phyloP scores from a whole-genome alignment of 2,113 vertebrate species.

The Cyanocitta stelleri region DNA sequence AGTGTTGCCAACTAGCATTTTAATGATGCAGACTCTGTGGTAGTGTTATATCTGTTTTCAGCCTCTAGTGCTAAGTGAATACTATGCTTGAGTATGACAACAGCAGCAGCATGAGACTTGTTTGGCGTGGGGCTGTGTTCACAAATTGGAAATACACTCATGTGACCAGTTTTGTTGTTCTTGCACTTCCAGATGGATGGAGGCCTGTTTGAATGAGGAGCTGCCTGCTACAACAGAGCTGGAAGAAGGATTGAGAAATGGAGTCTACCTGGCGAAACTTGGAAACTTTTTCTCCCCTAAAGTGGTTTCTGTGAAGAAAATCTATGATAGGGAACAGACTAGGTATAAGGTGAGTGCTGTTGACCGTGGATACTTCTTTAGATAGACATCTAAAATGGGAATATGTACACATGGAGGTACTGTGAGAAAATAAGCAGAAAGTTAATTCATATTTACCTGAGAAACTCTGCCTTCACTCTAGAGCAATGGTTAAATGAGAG shows the following conservation, averaged over 20 bases:
- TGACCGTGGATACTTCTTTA: not conserved
- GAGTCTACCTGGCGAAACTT: slow-evolving; percentile 95
- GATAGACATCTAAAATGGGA: not conserved
- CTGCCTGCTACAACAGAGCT: slow-evolving; percentile 94
- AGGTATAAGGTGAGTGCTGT: slow-evolving; percentile 85
- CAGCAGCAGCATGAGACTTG: not conserved
- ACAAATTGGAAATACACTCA: not conserved
- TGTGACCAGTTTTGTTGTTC: not conserved
- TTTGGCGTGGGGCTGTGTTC: not conserved
- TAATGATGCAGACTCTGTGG: not conserved
- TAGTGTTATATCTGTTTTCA: not conserved
- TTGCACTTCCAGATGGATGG: slow-evolving; percentile 87
- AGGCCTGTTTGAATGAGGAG: slow-evolving; percentile 93
- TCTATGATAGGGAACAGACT: slow-evolving; percentile 95
- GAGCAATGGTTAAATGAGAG: not conserved
- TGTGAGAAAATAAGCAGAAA: not conserved
- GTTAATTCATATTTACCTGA: not conserved
- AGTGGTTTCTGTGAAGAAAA: slow-evolving; percentile 95
- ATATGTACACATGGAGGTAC: not conserved
- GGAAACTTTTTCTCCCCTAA: slow-evolving; percentile 95
- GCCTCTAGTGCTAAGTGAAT: not conserved
- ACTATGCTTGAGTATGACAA: not conserved
- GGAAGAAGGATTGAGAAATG: slow-evolving; percentile 94
- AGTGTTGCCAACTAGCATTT: not conserved
- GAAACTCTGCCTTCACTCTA: not conserved